Evolutionary conservation across 2,888 invertebrate species (phyloP).

Genomic region (Dynastes maya): DNA sequence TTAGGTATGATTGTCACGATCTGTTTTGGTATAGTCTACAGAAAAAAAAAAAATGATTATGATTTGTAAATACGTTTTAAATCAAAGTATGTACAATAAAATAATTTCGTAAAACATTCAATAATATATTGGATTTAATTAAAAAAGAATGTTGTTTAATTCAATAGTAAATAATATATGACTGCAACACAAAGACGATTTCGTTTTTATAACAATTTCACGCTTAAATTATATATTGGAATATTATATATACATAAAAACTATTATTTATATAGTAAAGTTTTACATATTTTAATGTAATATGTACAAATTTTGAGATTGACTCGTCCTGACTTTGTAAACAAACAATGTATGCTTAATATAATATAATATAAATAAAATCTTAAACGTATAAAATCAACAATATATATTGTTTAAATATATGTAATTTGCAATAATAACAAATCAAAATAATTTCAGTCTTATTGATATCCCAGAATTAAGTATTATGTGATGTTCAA

Average conservation of each 20-base stretch:
- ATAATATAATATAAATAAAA: slow-evolving; percentile 32
- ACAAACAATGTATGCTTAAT: neutral
- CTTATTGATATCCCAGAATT: slow-evolving; percentile 7
- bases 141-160: neutral
- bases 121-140: neutral
- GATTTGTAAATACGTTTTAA: neutral
- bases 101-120: slow-evolving; percentile 6
- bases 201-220: neutral
- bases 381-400: slow-evolving; percentile 34
- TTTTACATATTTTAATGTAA: slow-evolving; percentile 27
- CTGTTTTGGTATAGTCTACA: slow-evolving; percentile 6
- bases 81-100: neutral
- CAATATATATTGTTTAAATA: slow-evolving; percentile 20
- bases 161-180: neutral
- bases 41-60: neutral
- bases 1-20: slow-evolving; percentile 9
- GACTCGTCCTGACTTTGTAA: neutral
- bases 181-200: neutral
- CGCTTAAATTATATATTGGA: slow-evolving; percentile 9
- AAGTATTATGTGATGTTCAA: slow-evolving; percentile 13
- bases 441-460: slow-evolving; percentile 26
- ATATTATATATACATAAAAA: slow-evolving; percentile 28
- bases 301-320: slow-evolving; percentile 29
- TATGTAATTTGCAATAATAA: slow-evolving; percentile 27
- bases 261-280: slow-evolving; percentile 8